Evolutionary conservation across 2,797 vertebrate species (phyloP).

Genomic region (Poecilia gillii): DNA sequence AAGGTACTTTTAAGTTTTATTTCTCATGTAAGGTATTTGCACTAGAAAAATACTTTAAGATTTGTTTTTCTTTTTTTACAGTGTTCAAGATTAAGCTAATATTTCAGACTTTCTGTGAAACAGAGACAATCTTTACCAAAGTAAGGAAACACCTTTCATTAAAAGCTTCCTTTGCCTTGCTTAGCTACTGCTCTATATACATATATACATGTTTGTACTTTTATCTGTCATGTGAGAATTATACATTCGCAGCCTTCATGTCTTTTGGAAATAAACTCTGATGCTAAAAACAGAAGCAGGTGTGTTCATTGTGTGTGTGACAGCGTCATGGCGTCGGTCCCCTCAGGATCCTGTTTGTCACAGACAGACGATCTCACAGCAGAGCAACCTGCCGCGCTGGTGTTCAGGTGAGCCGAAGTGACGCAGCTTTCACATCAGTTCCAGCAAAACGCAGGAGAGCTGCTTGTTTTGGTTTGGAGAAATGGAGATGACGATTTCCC

Average conservation of each 20-base stretch:
- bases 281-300: constrained; percentile 11
- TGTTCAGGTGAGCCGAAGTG: constrained; percentile 8
- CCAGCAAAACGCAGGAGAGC: constrained; percentile 21
- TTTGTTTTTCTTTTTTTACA: no score
- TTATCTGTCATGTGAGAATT: constrained; percentile 30
- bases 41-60: no score
- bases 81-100: constrained; percentile 2
- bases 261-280: constrained; percentile 67
- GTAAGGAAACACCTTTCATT: constrained; percentile 14
- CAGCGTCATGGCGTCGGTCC: background rate
- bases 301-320: background rate
- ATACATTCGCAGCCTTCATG: constrained; percentile 26
- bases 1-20: no score
- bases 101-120: constrained; percentile 4
- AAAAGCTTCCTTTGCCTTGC: constrained; percentile 13
- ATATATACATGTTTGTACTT: background rate
- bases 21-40: no score
- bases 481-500: constrained; percentile 43
- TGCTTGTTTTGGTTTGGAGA: constrained; percentile 33
- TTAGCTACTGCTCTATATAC: constrained; percentile 17
- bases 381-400: constrained; percentile 14
- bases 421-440: constrained; percentile 8
- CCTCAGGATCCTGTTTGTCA: background rate
- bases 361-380: background rate
- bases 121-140: constrained; percentile 44